Evolutionary conservation across 1,140 invertebrate genomes (phyloP).

Genomic region (Drosophila punjabiensis): DNA sequence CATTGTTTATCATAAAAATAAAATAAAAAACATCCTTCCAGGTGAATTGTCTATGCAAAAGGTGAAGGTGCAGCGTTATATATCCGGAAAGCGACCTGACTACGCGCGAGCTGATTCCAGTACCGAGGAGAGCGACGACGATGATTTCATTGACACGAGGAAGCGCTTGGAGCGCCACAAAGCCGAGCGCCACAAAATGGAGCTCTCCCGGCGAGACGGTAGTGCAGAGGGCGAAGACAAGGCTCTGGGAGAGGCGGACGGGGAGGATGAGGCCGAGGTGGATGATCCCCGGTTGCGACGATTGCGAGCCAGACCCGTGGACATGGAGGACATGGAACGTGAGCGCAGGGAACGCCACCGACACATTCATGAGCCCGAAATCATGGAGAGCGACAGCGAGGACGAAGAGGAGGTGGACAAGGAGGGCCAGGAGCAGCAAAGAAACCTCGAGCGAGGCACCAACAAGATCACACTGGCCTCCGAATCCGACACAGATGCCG

Average conservation of each 20-base stretch:
- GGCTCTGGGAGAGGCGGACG: constrained; percentile 18
- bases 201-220: constrained; percentile 31
- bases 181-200: constrained; percentile 68
- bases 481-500: constrained; percentile 89
- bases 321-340: constrained; percentile 87
- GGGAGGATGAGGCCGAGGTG: constrained; percentile 86
- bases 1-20: constrained; percentile 17
- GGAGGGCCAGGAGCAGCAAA: constrained; percentile 76
- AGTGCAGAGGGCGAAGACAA: constrained; percentile 49
- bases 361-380: constrained; percentile 90
- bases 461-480: constrained; percentile 87
- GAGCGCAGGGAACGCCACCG: constrained; percentile 86
- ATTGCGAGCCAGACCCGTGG: constrained; percentile 85
- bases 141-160: constrained; percentile 91
- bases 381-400: constrained; percentile 90
- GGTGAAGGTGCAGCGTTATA: constrained; percentile 97
- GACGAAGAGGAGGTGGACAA: constrained; percentile 82
- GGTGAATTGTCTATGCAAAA: constrained; percentile 98
- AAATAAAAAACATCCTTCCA: constrained; percentile 69
- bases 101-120: constrained; percentile 94
- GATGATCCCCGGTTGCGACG: constrained; percentile 92
- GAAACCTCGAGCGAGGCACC: constrained; percentile 73
- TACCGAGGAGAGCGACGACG: constrained; percentile 93
- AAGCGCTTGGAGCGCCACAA: constrained; percentile 71
- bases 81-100: constrained; percentile 96